Percentiles rank a stretch among this genome's conserved stretches.
phyloP scores from a whole-genome alignment of 2,888 invertebrate species.

The Rhagonycha fulva region DNA sequence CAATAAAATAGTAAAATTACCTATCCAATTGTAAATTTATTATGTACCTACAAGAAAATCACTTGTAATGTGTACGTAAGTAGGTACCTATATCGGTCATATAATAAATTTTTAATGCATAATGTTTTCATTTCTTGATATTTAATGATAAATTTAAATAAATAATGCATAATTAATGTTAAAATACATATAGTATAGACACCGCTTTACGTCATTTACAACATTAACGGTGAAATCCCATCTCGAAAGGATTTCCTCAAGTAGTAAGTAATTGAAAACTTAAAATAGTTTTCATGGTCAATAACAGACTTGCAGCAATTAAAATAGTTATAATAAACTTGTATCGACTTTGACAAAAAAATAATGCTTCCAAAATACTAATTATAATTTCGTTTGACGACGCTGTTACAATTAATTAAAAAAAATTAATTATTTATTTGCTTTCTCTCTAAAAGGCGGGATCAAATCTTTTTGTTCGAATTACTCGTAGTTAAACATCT shows the following conservation, averaged over 20 bases:
- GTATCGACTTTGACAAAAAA: not conserved
- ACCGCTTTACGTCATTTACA: not conserved
- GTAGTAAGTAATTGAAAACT: not conserved
- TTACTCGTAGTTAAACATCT: not conserved
- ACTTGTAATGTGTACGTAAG: too few relatives aligned
- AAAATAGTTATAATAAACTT: not conserved
- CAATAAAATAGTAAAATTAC: not conserved
- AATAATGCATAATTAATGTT: not conserved
- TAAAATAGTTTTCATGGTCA: not conserved
- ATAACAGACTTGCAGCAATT: not conserved
- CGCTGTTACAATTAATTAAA: not conserved
- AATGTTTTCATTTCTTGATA: too few relatives aligned
- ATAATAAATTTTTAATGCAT: too few relatives aligned
- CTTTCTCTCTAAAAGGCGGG: not conserved
- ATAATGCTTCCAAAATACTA: not conserved
- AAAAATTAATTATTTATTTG: not conserved
- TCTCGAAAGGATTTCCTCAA: not conserved
- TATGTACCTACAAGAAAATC: not conserved
- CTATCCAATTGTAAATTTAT: not conserved
- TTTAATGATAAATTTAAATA: not conserved
- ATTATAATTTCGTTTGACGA: not conserved
- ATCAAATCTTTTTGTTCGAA: not conserved
- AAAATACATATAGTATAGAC: too few relatives aligned
- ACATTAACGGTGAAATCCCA: not conserved
- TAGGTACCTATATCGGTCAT: too few relatives aligned